Base-by-base conservation (phyloP, 1,140 invertebrate genomes). In the Polypedilum vanderplanki region DNA sequence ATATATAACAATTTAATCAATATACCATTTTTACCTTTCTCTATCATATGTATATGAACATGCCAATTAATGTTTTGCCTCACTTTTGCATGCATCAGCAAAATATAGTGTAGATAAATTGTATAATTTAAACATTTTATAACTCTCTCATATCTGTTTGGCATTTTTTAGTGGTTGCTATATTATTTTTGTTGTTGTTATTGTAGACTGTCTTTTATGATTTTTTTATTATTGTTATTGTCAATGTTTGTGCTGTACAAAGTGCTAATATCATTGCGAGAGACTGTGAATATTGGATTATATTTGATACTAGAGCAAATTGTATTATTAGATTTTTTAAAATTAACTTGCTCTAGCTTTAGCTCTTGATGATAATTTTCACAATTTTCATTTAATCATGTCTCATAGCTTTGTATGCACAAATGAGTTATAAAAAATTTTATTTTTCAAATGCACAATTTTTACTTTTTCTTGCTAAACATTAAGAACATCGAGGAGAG, bases 141-240 rank as follows among this genome's bases (percentile, higher is more conserved):
- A 46, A 10, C 15, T 46, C 10, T 41, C n/a, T 33, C 24, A 33
- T 57, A n/a, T 57, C 46, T 57, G 46, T 57, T 57, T 57, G 46
- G 46, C 46, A 57, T 57, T 57, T 57, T 57, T 57, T 57, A 57
- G 12, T 57, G 46, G 46, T 57, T 57, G 12, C n/a, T 57, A 57
- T 57, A 15, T 57, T 33, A 33, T 33, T 33, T 57, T 57, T 57
- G 46, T 57, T n/a, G 46, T 46, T 46, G 2, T 12, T 46, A 2
- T 46, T 46, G 41, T 33, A 33, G 24, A 33, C 24, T 33, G 24
- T 33, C 1, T 33, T 33, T 33, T 3, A 33, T 33, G 24, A 33
- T 33, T 57, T 57, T 57, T 12, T 57, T 4, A n/a, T 46, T 46
- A 12, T 12, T 46, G 8, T 46, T 46, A 15, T 46, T 46, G 8